These are phyloP conservation scores for Euspilapteryx auroguttella DNA, from an alignment of 2,888 invertebrate genomes.

Conservation along the genomic window DNA sequence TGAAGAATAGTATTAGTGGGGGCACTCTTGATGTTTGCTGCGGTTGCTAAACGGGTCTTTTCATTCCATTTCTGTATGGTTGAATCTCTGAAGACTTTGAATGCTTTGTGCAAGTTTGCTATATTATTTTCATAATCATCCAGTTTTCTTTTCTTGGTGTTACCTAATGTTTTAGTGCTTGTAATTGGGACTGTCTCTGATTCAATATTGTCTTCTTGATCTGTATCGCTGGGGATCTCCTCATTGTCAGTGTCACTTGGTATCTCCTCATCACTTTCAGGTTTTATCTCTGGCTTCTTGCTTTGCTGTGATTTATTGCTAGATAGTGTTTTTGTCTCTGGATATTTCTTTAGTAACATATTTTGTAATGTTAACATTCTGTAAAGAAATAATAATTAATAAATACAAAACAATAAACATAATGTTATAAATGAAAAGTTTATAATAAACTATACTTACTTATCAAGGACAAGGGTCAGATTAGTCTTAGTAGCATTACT, in stretches of 20 bases:
- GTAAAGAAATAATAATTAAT: constrained; percentile 14
- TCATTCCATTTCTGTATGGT: constrained; percentile 95
- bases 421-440: too few relatives aligned
- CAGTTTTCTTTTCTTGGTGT: constrained; percentile 57
- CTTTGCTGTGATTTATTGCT: constrained; percentile 15
- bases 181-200: constrained; percentile 10
- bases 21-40: constrained; percentile 64
- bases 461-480: constrained; percentile 64
- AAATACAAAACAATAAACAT: constrained; percentile 6
- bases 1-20: constrained; percentile 68
- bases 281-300: constrained; percentile 19
- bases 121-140: constrained; percentile 63
- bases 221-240: constrained; percentile 67
- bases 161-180: too few relatives aligned
- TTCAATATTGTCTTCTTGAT: constrained; percentile 31
- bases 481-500: constrained; percentile 52
- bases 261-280: constrained; percentile 39
- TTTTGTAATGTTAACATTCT: constrained; percentile 39
- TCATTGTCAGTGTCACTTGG: constrained; percentile 62
- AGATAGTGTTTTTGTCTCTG: constrained; percentile 67
- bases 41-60: constrained; percentile 76
- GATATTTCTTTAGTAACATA: constrained; percentile 61
- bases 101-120: constrained; percentile 58
- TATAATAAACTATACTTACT: too few relatives aligned
- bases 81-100: constrained; percentile 71